Evolutionary conservation across 2,888 invertebrate genomes (phyloP).

Genomic region (Nephrocerus scutellatus): DNA sequence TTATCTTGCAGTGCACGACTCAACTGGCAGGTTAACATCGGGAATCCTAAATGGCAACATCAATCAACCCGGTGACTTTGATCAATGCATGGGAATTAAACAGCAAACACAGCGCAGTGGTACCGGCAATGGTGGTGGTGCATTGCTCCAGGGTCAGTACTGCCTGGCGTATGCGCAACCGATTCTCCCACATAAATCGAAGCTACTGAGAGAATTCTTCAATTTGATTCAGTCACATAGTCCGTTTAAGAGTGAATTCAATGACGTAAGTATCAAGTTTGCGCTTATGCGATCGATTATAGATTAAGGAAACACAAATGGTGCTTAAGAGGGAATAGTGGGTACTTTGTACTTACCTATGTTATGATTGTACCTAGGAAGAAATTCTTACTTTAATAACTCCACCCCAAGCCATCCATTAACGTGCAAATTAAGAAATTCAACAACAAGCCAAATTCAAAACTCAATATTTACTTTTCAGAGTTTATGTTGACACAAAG

Average conservation of each 20-base stretch:
- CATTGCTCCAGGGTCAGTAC: slow-evolving; percentile 51
- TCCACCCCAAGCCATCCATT: no score
- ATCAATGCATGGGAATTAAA: slow-evolving; percentile 40
- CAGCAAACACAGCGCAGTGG: slow-evolving; percentile 17
- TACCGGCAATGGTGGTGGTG: background rate
- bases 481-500: no score
- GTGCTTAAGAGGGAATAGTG: no score
- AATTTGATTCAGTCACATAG: slow-evolving; percentile 56
- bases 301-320: no score
- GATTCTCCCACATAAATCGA: slow-evolving; percentile 49
- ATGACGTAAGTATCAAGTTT: slow-evolving; percentile 59
- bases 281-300: no score
- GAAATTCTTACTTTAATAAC: no score
- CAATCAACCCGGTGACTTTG: slow-evolving; percentile 58
- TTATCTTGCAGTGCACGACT: slow-evolving; percentile 56
- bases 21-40: slow-evolving; percentile 59
- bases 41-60: slow-evolving; percentile 60
- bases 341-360: no score
- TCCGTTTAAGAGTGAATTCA: slow-evolving; percentile 57
- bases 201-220: slow-evolving; percentile 49
- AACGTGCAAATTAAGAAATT: no score
- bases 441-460: no score
- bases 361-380: no score
- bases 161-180: slow-evolving; percentile 59
- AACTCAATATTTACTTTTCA: no score